These are phyloP conservation scores for Anodontia alba DNA, from an alignment of 2,888 invertebrate species.

Conservation along the genomic window DNA sequence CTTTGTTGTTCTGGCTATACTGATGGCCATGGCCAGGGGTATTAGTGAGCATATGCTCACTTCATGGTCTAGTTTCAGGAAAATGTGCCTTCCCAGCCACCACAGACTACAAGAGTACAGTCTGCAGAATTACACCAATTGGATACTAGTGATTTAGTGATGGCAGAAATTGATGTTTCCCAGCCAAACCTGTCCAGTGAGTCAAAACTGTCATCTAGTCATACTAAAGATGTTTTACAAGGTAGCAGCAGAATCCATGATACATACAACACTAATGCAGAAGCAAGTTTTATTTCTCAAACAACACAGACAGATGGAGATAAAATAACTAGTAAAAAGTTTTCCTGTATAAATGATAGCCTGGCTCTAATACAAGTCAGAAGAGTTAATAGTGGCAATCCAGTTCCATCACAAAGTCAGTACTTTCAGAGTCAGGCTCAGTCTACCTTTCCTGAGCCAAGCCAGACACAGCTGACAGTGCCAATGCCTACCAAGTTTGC, in stretches of 20 bases:
- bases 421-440: constrained; percentile 26
- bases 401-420: constrained; percentile 29
- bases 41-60: no score
- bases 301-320: not conserved
- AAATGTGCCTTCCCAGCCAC: no score
- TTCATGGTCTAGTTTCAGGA: no score
- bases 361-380: not conserved
- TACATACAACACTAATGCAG: constrained; percentile 56
- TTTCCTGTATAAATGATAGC: not conserved
- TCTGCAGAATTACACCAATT: not conserved
- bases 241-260: constrained; percentile 1
- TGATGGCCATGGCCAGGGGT: no score
- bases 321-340: not conserved
- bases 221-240: no score
- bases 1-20: no score
- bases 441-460: not conserved
- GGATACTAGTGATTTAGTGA: not conserved
- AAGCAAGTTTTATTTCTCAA: not conserved
- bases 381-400: not conserved
- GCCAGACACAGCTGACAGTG: not conserved
- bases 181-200: no score
- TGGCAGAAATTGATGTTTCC: not conserved
- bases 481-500: constrained; percentile 30
- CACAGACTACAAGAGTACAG: no score
- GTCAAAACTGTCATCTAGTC: no score